Evolutionary conservation across 2,113 vertebrate genomes (phyloP), one percentile per base, ranked within the genome.

Genomic region (Chunga burmeisteri): DNA sequence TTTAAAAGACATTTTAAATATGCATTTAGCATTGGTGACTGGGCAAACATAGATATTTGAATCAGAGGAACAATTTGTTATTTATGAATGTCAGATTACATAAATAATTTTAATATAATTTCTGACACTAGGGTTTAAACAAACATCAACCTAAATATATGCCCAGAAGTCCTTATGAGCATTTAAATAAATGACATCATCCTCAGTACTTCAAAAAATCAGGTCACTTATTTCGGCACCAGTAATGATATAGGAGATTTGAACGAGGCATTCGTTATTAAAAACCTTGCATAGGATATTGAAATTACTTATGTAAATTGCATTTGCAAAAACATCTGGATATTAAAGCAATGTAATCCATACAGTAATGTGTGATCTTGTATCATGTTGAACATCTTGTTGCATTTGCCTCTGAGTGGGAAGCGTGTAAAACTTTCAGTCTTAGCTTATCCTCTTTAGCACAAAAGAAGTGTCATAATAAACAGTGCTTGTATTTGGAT

Each of bases 401-500:
- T 96, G 49, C 22, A 27, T 72, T 94, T 89, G n/a, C 16, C 13
- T 91, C 75, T 74, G 44, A 94, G n/a, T 61, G n/a, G 84, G 44
- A 96, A 66, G 3, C 23, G 27, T 75, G 67, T 59, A 93, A 96
- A 97, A 96, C 79, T 93, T 59, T 56, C 44, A 42, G 16, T 36
- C 49, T 74, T 49, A 81, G 9, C 36, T 61, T 84, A 67, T 77
- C 67, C 46, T 72, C 96, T 94, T 91, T 84, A 92, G 58, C 53
- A 83, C 47, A 82, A 93, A 95, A 96, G 9, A 12, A 82, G 49
- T 74, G 89, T 81, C 19, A 58, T 94, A 94, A 95, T 91, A 94
- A 90, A 94, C 29, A 50, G 50, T 18, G 5, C 73, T 86, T 81
- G 20, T 71, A 55, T 90, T 93, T 87, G 81, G 75, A 65, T 93